Percentiles rank a stretch among this genome's conserved stretches.
Conservation (phyloP, 1,140 invertebrate species). For the Leguminivora glycinivorella region DNA sequence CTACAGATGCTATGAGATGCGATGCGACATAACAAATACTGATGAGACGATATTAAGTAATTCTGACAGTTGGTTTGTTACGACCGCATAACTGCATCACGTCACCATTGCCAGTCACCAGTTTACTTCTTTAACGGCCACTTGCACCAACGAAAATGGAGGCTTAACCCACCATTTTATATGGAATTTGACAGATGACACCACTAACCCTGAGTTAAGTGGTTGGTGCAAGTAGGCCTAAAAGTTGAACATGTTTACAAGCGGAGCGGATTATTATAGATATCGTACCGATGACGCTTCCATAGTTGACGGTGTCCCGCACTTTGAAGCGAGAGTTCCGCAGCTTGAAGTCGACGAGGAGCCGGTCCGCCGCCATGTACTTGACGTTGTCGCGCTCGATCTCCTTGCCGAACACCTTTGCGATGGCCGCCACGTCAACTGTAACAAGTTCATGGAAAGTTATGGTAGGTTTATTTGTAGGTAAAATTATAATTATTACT, state of each 20-base stretch:
- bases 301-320: constrained; percentile 84
- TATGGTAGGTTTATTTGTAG: neutral
- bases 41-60: no score
- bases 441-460: constrained; percentile 42
- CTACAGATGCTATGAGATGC: no score
- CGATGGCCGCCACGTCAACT: constrained; percentile 86
- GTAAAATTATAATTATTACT: neutral
- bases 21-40: no score
- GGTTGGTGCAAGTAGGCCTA: no score
- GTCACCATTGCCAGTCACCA: neutral
- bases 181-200: no score
- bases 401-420: constrained; percentile 85
- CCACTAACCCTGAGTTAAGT: no score
- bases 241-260: no score
- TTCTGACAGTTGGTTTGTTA: no score
- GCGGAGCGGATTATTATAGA: neutral
- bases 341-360: constrained; percentile 86
- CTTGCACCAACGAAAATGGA: no score
- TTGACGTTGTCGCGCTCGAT: constrained; percentile 79
- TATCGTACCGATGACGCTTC: constrained; percentile 84
- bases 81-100: no score
- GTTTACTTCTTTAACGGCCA: neutral
- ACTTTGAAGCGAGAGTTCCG: constrained; percentile 85
- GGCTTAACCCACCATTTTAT: no score
- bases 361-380: constrained; percentile 84